Evolutionary conservation across 2,113 vertebrate species (phyloP).

Genomic region (Lepus timidus): DNA sequence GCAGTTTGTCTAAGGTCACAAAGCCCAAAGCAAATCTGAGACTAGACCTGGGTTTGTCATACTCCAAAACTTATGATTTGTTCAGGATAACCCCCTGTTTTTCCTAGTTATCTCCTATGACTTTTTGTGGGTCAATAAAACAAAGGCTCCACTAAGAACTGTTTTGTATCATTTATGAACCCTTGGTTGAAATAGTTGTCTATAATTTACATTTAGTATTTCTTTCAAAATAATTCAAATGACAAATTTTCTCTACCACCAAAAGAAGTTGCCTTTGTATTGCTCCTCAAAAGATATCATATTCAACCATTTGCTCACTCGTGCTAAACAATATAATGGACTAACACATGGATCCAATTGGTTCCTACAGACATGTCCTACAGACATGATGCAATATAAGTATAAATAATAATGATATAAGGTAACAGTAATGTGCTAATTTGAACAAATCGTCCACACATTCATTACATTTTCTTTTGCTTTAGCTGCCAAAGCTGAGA

Average conservation of each 20-base stretch:
- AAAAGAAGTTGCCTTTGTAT: slow-evolving; percentile 18
- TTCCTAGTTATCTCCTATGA: not conserved
- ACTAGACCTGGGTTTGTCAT: not conserved
- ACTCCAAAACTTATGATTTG: slow-evolving; percentile 16
- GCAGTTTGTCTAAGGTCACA: not conserved
- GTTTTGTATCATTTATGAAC: slow-evolving; percentile 17
- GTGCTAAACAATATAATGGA: slow-evolving; percentile 12
- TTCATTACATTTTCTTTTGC: not conserved
- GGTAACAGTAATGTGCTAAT: slow-evolving; percentile 16
- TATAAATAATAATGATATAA: slow-evolving; percentile 31
- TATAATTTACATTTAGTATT: not conserved
- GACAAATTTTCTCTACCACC: slow-evolving; percentile 13
- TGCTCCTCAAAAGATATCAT: slow-evolving; percentile 12
- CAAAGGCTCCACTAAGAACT: slow-evolving; percentile 47
- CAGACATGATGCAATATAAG: not conserved
- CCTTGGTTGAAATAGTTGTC: not conserved
- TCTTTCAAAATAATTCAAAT: slow-evolving; percentile 49
- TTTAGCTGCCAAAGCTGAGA: slow-evolving; percentile 32
- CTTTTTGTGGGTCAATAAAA: not conserved
- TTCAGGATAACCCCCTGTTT: not conserved
- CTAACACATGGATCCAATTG: not conserved
- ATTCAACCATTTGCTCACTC: slow-evolving; percentile 18
- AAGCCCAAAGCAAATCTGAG: not conserved
- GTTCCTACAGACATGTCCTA: not conserved
- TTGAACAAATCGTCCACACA: slow-evolving; percentile 27